A percentile compares a stretch with the other conserved stretches of the same genome.
Evolutionary conservation across 2,797 vertebrate species (phyloP).

Genomic region (Synaphobranchus kaupii): DNA sequence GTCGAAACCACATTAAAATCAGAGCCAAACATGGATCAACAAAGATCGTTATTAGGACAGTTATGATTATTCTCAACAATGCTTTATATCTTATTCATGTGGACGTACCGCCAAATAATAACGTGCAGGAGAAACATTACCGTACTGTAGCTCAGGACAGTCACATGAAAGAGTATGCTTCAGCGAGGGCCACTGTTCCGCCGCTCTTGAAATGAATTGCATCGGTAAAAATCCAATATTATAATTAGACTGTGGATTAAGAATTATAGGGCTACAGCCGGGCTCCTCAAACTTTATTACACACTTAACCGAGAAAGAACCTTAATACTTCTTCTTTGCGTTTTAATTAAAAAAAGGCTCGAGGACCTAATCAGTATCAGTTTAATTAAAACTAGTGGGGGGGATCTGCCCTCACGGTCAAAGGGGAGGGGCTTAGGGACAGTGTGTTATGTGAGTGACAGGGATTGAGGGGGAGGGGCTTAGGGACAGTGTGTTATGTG

Average conservation of each 20-base stretch:
- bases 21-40: neutral
- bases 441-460: neutral
- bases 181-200: neutral
- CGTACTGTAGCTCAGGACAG: neutral
- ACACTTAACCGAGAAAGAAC: conserved; percentile 25
- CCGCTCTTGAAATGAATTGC: neutral
- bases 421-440: no score
- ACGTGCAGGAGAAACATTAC: neutral
- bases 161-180: neutral
- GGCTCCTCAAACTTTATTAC: neutral
- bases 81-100: neutral
- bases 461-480: neutral
- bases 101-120: neutral
- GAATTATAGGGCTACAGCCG: neutral
- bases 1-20: neutral
- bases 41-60: neutral
- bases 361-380: conserved; percentile 47
- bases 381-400: conserved; percentile 42
- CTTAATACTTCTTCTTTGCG: conserved; percentile 37
- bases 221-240: neutral
- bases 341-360: conserved; percentile 48
- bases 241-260: neutral
- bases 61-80: neutral
- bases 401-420: neutral
- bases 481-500: no score